These are phyloP conservation scores for Drosophila ficusphila DNA, from an alignment of 1,140 invertebrate species.

Conservation along the genomic window DNA sequence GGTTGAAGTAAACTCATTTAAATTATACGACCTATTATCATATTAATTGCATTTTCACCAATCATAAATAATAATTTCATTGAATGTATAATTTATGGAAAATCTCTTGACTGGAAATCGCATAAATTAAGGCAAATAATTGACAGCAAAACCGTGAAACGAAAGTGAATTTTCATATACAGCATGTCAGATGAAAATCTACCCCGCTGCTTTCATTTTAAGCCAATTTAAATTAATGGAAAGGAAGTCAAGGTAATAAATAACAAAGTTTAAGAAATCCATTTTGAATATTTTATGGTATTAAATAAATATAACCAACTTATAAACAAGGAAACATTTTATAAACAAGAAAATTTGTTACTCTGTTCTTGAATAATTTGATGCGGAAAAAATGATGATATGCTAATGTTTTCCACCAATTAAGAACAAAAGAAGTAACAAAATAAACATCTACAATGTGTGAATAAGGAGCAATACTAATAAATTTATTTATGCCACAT, in stretches of 20 bases:
- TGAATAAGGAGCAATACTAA: constrained; percentile 41
- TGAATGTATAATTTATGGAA: constrained; percentile 41
- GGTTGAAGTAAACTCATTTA: constrained; percentile 18
- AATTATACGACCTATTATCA: constrained; percentile 55
- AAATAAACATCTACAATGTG: constrained; percentile 27
- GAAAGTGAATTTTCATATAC: constrained; percentile 16
- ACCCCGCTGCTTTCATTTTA: not conserved
- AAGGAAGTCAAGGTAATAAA: not conserved
- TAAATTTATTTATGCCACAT: constrained; percentile 56
- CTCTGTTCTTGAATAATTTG: not conserved
- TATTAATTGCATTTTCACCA: constrained; percentile 46
- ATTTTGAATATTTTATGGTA: no score
- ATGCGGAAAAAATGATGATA: constrained; percentile 3
- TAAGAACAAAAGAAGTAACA: constrained; percentile 17
- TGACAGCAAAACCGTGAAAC: constrained; percentile 20
- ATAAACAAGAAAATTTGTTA: not conserved
- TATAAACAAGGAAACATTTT: not conserved
- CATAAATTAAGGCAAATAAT: constrained; percentile 54
- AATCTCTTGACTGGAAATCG: constrained; percentile 15
- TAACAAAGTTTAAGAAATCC: not conserved
- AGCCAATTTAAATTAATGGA: constrained; percentile 8
- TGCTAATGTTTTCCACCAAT: constrained; percentile 42
- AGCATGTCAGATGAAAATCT: not conserved
- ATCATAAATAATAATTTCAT: constrained; percentile 58
- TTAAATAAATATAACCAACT: no score